These are phyloP conservation scores for Liolophura sinensis DNA, from an alignment of 1,140 invertebrate genomes.

Conservation along the genomic window DNA sequence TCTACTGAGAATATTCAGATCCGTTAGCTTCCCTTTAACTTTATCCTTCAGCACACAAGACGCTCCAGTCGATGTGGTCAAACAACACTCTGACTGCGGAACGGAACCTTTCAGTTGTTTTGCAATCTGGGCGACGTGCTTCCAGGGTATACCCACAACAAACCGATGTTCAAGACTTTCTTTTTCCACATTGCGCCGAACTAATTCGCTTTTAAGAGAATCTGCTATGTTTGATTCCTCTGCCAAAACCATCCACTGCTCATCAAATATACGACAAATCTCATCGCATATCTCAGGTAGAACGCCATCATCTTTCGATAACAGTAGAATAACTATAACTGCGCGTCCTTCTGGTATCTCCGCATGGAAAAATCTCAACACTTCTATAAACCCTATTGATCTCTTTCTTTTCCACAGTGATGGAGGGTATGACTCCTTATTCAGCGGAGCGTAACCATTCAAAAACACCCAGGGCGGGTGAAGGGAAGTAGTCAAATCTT, in stretches of 20 bases:
- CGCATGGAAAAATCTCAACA: slow-evolving; percentile 21
- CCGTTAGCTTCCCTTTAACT: slow-evolving; percentile 29
- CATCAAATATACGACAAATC: slow-evolving; percentile 18
- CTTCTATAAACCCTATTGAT: slow-evolving; percentile 21
- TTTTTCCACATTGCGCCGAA: slow-evolving; percentile 19
- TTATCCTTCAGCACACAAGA: slow-evolving; percentile 26
- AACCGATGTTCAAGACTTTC: slow-evolving; percentile 13
- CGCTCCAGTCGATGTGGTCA: slow-evolving; percentile 30
- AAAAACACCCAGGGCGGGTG: slow-evolving; percentile 22
- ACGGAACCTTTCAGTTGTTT: slow-evolving; percentile 10
- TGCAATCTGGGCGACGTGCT: slow-evolving; percentile 20
- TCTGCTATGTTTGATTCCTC: slow-evolving; percentile 21
- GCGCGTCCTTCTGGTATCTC: slow-evolving; percentile 26
- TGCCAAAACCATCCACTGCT: slow-evolving; percentile 31
- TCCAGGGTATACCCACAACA: slow-evolving; percentile 31
- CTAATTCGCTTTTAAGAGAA: slow-evolving; percentile 17
- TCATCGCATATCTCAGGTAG: slow-evolving; percentile 27
- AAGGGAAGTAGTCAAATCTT: slow-evolving; percentile 7
- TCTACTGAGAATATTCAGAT: slow-evolving; percentile 33
- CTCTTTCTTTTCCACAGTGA: slow-evolving; percentile 25
- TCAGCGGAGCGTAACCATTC: slow-evolving; percentile 19
- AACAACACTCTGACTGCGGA: slow-evolving; percentile 4
- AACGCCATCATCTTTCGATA: slow-evolving; percentile 27
- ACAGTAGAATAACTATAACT: slow-evolving; percentile 25
- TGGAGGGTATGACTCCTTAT: slow-evolving; percentile 6